Conservation (phyloP, 2,797 vertebrate species). For the Ceryle rudis region DNA sequence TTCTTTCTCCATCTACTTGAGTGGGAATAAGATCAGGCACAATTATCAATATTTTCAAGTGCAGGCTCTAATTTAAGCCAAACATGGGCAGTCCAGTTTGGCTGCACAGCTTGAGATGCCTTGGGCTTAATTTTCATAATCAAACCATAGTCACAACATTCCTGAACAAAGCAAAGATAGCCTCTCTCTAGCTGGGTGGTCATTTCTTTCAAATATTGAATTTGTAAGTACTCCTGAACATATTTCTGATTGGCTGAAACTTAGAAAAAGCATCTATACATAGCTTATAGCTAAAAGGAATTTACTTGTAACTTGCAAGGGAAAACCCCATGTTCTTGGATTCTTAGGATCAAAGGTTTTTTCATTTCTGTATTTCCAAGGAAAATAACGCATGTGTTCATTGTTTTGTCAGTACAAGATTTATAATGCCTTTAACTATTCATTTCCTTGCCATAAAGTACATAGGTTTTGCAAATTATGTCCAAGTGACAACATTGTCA, state of each 20-base stretch:
- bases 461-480: slow-evolving; percentile 56
- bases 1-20: slow-evolving; percentile 1
- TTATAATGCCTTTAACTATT: slow-evolving; percentile 53
- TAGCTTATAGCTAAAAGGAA: not conserved
- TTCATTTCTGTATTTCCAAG: slow-evolving; percentile 6
- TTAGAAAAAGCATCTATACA: not conserved
- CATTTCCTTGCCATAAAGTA: slow-evolving; percentile 49
- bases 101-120: slow-evolving; percentile 10
- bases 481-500: slow-evolving; percentile 30
- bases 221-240: not conserved
- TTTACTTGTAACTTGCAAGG: not conserved
- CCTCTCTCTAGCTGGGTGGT: slow-evolving; percentile 23
- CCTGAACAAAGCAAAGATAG: not conserved
- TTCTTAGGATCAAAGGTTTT: not conserved
- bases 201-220: not conserved
- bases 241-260: not conserved
- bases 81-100: not conserved
- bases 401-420: slow-evolving; percentile 47
- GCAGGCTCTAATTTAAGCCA: not conserved
- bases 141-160: slow-evolving; percentile 38
- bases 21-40: not conserved
- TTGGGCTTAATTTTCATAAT: slow-evolving; percentile 36
- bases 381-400: slow-evolving; percentile 39
- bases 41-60: not conserved
- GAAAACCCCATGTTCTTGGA: not conserved